A percentile compares a stretch with the other conserved stretches of the same genome.
Evolutionary conservation across 64 coral and sea anemone species (phyloP).

Genomic region (Stichodactyla mertensii): DNA sequence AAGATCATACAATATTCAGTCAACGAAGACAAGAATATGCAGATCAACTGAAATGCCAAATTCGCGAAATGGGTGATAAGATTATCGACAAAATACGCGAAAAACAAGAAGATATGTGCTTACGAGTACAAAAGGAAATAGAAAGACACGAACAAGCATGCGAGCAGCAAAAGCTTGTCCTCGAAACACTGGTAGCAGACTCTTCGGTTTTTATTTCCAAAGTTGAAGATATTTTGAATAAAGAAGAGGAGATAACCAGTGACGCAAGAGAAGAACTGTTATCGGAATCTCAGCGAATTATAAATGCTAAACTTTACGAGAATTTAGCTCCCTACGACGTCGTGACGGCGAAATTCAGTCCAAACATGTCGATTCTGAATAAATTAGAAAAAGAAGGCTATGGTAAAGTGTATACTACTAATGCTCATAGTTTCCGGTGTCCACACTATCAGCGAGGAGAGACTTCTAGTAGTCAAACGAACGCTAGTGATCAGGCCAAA

Average conservation of each 20-base stretch:
- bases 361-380: not conserved
- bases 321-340: not conserved
- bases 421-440: slow-evolving; percentile 14
- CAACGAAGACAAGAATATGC: slow-evolving; percentile 50
- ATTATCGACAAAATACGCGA: slow-evolving; percentile 52
- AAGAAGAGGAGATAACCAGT: not conserved
- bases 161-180: slow-evolving; percentile 35
- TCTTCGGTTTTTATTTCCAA: slow-evolving; percentile 38
- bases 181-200: slow-evolving; percentile 26
- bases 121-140: slow-evolving; percentile 53
- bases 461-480: not conserved
- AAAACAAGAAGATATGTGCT: slow-evolving; percentile 50
- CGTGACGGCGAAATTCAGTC: slow-evolving; percentile 13
- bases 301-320: slow-evolving; percentile 9
- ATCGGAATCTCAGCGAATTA: slow-evolving; percentile 30
- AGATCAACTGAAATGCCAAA: slow-evolving; percentile 54
- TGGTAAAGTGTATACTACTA: slow-evolving; percentile 16
- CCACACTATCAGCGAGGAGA: not conserved
- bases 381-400: slow-evolving; percentile 31
- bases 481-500: not conserved
- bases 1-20: slow-evolving; percentile 50
- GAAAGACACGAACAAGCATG: slow-evolving; percentile 45
- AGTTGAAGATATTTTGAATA: slow-evolving; percentile 41
- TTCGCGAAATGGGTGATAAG: slow-evolving; percentile 61
- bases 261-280: slow-evolving; percentile 29